phyloP scores from a whole-genome alignment of 2,797 vertebrate species.

The Dicrostonyx torquatus region DNA sequence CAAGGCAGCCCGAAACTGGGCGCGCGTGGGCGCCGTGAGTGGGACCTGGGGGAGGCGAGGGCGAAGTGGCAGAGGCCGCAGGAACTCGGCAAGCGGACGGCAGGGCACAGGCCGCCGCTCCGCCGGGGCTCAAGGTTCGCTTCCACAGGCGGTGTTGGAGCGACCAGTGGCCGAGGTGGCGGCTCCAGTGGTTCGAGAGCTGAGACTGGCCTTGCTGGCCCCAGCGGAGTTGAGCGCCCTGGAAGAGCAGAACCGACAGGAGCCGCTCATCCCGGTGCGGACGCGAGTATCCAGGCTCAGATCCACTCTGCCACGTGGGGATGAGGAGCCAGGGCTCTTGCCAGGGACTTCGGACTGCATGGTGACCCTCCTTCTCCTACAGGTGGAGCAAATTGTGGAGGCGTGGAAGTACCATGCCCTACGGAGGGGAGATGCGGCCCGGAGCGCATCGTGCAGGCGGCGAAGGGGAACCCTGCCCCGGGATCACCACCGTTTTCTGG shows the following conservation, averaged over 20 bases:
- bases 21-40: constrained; percentile 87
- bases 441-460: constrained; percentile 80
- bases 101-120: background rate
- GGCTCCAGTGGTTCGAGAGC: constrained; percentile 81
- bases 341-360: background rate
- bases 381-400: constrained; percentile 86
- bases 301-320: background rate
- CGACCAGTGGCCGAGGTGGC: constrained; percentile 84
- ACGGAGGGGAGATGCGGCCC: constrained; percentile 79
- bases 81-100: background rate
- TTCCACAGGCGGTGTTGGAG: constrained; percentile 85
- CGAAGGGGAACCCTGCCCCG: constrained; percentile 84
- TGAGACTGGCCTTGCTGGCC: constrained; percentile 86
- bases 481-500: constrained; percentile 85
- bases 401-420: constrained; percentile 87
- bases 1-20: constrained; percentile 86
- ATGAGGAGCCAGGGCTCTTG: background rate
- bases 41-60: background rate
- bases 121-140: constrained; percentile 6
- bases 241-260: constrained; percentile 85
- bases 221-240: constrained; percentile 84
- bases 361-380: background rate
- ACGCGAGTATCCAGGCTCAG: background rate
- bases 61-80: background rate
- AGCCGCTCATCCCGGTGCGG: constrained; percentile 86